Base-by-base conservation (phyloP, 2,797 vertebrate species). In the Enteromius radiatus region DNA sequence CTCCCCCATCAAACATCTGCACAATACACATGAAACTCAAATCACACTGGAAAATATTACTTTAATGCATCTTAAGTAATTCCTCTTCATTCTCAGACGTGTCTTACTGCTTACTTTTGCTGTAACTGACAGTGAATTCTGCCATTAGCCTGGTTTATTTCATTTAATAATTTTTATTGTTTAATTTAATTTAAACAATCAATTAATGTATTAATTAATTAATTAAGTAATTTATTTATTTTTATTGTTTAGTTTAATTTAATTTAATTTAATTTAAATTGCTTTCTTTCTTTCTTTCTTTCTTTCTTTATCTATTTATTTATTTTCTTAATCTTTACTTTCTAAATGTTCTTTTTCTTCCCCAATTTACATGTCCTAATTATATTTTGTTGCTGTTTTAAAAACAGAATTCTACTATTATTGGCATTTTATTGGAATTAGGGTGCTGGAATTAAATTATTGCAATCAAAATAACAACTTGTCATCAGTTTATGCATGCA, bases 1-100 rank as follows among this genome's bases (percentile, higher is more conserved):
- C 87, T 89, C 87, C 90, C 80, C 70, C 61, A 74, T 78, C 36
- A 56, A 52, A 52, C 49, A 26, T 69, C 38, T 0, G 41, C 38
- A 14, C 12, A 23, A 69, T 3, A 68, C 1, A 69, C 17, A 26
- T 45, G 23, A 63, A 63, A 17, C 61, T 26, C 43, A 15, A 68
- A 43, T 1, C 67, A 26, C 67, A 14, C 19, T 64, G 31, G 31
- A 19, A 70, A 15, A 9, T 11, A 17, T 47, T 47, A 3, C 3
- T 10, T 36, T 45, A 15, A 15, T 45, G 14, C 12, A 45, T 45
- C 43, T 14, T 45, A 45, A 45, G 3, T 45, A 1, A 45, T 45
- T 45, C 1, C 1, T 15, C 45, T 15, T 54, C 52, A n/a, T 54
- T 54, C 52, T 54, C 21, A 10, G 21, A n/a, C 52, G 0, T n/a